Base-by-base conservation (phyloP, 2,113 vertebrate species). In the Canis aureus region DNA sequence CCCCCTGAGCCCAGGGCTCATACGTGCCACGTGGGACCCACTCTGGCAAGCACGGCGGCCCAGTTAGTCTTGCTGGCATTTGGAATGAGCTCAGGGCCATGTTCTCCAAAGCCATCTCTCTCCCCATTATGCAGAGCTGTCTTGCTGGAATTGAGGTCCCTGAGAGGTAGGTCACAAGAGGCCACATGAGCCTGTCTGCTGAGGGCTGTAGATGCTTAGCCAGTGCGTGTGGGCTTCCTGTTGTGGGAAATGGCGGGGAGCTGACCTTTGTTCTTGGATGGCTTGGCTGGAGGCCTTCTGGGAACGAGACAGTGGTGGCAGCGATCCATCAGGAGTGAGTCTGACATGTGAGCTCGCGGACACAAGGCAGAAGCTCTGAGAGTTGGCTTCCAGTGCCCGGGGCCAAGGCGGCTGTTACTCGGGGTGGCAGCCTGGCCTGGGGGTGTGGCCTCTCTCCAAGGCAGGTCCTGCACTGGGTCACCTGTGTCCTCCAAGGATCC, bases 11-110 rank as follows among this genome's bases (percentile, higher is more conserved):
- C n/a, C 55, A 1, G 0, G 16, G 74, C 22, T 22, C 2, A 4
- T 0, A 0, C 0, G 2, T 11, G 35, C 67, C 8, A 2, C 0
- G 2, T 3, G 15, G 67, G n/a, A 38, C 1, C 35, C 4, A 0
- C n/a, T 23, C 4, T 57, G 57, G 51, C 38, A 10, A 11, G 11
- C 1, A 9, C 4, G 10, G 60, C 35, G 11, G 69, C 78, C 66
- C 43, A 6, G 0, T 8, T 3, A 6, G 35, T 2, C 19, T 29
- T 17, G 10, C 13, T 1, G 16, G 73, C 11, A 25, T 43, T 25
- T 7, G 19, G 49, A 15, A 8, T 20, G 25, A n/a, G 23, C 25
- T 2, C 29, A 9, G 12, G 22, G 11, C 32, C 0, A 11, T 17
- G n/a, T 49, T 35, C 27, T 38, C 38, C 35, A 23, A 32, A n/a